These are phyloP conservation scores for Venusia cambrica DNA, from an alignment of 2,888 invertebrate genomes.

Conservation along the genomic window DNA sequence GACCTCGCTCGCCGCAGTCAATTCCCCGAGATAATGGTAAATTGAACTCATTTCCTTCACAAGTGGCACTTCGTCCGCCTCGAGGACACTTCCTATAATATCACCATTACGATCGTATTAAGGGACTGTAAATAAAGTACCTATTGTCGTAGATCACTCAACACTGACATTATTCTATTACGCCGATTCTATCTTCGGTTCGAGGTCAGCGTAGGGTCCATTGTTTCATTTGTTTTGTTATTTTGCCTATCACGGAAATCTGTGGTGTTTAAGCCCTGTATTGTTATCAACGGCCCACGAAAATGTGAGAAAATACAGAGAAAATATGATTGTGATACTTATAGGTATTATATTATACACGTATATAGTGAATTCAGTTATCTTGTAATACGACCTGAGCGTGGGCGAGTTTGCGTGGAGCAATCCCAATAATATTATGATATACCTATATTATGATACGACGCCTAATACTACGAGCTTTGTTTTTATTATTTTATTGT, in stretches of 20 bases:
- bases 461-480: no score
- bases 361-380: no score
- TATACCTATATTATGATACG: no score
- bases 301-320: conserved; percentile 5
- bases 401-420: no score
- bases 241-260: conserved; percentile 18
- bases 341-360: no score
- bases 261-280: no score
- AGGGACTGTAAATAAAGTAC: conserved; percentile 43
- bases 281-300: neutral
- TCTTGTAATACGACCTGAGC: no score
- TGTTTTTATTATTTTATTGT: no score
- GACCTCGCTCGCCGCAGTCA: conserved; percentile 49
- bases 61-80: conserved; percentile 41
- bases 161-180: conserved; percentile 37
- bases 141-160: conserved; percentile 40
- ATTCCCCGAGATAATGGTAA: conserved; percentile 66
- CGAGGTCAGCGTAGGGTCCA: conserved; percentile 8
- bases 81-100: conserved; percentile 50
- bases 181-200: conserved; percentile 30
- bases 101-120: conserved; percentile 54
- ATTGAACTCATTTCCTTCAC: conserved; percentile 70
- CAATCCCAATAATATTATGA: no score
- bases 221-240: conserved; percentile 27
- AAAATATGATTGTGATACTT: no score